phyloP scores from a whole-genome alignment of 2,888 invertebrate species.

The Drosophila greeni region DNA sequence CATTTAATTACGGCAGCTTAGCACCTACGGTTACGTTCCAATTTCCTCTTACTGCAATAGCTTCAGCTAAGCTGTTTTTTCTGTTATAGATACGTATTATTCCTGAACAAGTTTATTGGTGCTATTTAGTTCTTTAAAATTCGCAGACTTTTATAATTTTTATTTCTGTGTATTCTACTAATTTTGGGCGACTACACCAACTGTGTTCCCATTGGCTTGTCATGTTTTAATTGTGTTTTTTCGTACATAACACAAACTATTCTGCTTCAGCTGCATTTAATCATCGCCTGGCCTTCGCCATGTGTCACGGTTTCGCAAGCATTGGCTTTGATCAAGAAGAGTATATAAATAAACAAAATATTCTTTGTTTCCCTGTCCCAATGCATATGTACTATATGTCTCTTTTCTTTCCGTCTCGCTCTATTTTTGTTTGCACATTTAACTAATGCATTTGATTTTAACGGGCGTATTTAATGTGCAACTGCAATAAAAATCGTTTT shows the following conservation, averaged over 20 bases:
- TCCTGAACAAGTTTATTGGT: neutral
- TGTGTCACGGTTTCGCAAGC: slow-evolving; percentile 67
- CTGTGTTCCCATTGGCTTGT: slow-evolving; percentile 17
- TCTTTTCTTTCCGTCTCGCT: slow-evolving; percentile 4
- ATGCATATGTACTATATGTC: neutral
- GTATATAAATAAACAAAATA: slow-evolving; percentile 25
- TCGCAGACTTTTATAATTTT: neutral
- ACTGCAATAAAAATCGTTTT: slow-evolving; percentile 32
- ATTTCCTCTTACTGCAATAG: neutral
- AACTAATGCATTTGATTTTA: slow-evolving; percentile 50
- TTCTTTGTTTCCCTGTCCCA: slow-evolving; percentile 13
- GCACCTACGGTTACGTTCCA: neutral
- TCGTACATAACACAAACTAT: neutral
- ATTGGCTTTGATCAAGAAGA: slow-evolving; percentile 59
- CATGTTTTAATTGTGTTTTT: slow-evolving; percentile 17
- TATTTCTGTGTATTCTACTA: neutral
- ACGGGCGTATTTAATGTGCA: slow-evolving; percentile 45
- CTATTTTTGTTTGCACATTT: slow-evolving; percentile 44
- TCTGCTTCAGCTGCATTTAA: slow-evolving; percentile 6
- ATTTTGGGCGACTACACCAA: neutral
- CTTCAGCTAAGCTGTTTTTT: neutral
- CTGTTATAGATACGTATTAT: neutral
- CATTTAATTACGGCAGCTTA: slow-evolving; percentile 4
- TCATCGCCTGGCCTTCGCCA: slow-evolving; percentile 53
- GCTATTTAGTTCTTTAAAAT: neutral